These are phyloP conservation scores for Selene dorsalis DNA, from an alignment of 2,797 vertebrate species.

Conservation along the genomic window DNA sequence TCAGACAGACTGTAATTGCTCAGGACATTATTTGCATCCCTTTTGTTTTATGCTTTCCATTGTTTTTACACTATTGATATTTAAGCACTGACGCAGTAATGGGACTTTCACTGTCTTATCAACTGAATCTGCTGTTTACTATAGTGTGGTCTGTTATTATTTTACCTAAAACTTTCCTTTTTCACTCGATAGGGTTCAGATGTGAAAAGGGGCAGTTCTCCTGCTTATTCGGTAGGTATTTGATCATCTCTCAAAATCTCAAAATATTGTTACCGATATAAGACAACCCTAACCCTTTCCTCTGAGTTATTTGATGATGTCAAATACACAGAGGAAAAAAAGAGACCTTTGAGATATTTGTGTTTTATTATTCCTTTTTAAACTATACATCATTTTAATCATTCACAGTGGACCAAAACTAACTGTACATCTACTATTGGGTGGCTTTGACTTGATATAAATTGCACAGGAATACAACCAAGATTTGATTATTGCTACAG, in stretches of 20 bases:
- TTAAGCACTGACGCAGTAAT: neutral
- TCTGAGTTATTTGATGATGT: neutral
- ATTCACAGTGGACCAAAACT: neutral
- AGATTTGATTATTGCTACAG: neutral
- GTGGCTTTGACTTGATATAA: neutral
- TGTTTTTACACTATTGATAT: neutral
- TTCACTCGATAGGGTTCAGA: slow-evolving; percentile 76
- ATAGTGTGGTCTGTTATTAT: slow-evolving; percentile 13
- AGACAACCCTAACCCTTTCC: neutral
- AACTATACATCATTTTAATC: neutral
- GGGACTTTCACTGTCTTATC: neutral
- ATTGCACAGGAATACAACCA: neutral
- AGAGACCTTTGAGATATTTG: neutral
- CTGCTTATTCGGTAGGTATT: slow-evolving; percentile 83
- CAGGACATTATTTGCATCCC: slow-evolving; percentile 2
- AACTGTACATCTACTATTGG: neutral
- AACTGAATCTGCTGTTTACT: slow-evolving; percentile 21
- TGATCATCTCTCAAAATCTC: slow-evolving; percentile 2
- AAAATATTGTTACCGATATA: neutral
- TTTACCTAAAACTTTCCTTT: slow-evolving; percentile 33
- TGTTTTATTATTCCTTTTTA: neutral
- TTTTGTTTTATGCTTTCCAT: neutral
- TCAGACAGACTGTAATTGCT: neutral
- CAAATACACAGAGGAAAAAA: neutral
- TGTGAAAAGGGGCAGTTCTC: slow-evolving; percentile 84